Conservation (phyloP, 2,797 vertebrate genomes). For the Babyrousa celebensis region DNA sequence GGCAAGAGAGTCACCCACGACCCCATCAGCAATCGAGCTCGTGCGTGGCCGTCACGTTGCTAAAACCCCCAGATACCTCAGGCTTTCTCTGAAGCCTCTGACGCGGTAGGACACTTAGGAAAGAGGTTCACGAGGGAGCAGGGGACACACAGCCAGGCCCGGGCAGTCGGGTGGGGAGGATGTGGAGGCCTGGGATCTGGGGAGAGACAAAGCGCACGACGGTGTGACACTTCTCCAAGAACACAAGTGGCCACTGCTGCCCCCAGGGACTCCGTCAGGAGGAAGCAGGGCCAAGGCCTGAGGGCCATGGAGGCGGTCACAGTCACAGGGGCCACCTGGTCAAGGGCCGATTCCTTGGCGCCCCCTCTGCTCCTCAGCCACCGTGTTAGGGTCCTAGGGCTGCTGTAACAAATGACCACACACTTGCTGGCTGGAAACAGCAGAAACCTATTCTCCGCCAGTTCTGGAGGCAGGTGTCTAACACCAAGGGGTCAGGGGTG, state of each 20-base stretch:
- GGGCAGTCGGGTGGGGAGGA: accelerated
- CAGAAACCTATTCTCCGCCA: no score
- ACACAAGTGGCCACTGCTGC: background rate
- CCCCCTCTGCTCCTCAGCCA: background rate
- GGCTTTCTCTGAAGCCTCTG: background rate
- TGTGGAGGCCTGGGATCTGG: background rate
- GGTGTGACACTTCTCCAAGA: no score
- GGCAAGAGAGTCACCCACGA: background rate
- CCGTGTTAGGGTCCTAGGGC: background rate
- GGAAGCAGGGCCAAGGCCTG: background rate
- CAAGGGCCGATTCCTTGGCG: no score
- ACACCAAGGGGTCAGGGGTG: no score
- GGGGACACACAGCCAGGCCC: accelerated
- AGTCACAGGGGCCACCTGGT: background rate
- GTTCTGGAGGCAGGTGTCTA: no score
- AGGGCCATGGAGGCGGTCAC: background rate
- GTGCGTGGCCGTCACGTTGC: background rate
- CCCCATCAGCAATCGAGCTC: background rate
- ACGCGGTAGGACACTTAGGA: background rate
- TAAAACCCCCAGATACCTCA: background rate
- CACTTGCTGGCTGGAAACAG: no score
- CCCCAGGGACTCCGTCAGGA: no score
- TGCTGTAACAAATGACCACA: background rate
- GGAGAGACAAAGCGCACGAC: no score
- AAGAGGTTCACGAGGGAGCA: background rate